These are phyloP conservation scores for Pseudopodoces humilis DNA, from an alignment of 2,113 vertebrate genomes.

Conservation along the genomic window DNA sequence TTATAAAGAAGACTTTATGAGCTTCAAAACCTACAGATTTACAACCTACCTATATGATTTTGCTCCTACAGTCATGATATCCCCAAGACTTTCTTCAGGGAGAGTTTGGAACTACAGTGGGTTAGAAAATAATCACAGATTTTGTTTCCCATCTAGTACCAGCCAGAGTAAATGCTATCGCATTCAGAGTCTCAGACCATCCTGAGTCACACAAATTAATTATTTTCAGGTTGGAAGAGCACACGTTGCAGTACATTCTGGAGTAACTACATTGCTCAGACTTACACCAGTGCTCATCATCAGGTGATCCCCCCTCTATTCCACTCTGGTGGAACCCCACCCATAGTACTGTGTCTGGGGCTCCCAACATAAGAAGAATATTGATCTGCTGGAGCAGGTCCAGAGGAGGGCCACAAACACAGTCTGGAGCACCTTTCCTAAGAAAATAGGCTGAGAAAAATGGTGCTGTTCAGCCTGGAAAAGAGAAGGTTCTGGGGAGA, in stretches of 20 bases:
- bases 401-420: not conserved
- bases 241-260: not conserved
- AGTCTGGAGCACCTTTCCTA: not conserved
- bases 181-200: not conserved
- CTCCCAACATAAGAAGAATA: not conserved
- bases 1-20: not conserved
- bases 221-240: not conserved
- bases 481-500: not conserved
- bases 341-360: too few species aligned
- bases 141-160: not conserved
- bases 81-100: not conserved
- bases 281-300: not conserved
- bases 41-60: not conserved
- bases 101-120: not conserved
- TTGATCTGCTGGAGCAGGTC: not conserved
- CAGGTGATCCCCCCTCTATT: not conserved
- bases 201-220: not conserved
- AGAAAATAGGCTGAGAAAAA: not conserved
- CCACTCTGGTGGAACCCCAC: not conserved
- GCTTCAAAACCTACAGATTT: not conserved
- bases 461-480: not conserved
- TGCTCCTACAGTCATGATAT: not conserved
- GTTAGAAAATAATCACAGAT: not conserved
- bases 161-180: not conserved
- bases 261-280: not conserved